Evolutionary conservation across 1,140 invertebrate genomes (phyloP), one percentile per base, ranked within the genome.

Genomic region (Prorops nasuta): DNA sequence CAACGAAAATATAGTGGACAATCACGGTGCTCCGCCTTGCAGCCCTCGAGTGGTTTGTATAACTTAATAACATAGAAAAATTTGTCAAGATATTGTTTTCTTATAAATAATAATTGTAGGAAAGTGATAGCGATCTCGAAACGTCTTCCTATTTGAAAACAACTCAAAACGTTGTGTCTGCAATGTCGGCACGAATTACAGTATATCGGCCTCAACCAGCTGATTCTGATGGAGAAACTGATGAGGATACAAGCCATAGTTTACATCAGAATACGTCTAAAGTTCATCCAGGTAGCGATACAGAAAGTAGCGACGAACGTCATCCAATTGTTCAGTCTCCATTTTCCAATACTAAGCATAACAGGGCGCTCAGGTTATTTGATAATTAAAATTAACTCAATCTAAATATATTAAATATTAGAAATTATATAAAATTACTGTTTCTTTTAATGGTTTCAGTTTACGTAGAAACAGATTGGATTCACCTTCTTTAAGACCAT

Each of bases 131-230:
- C 36, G 67, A 70, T 42, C 40, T 67, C 16, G 66, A 70, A 34
- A 70, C 67, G 18, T 69, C 64, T 0, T 69, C 56, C 15, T 70
- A 69, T 45, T 50, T 68, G n/a, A 64, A 68, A 52, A 53, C 66
- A 20, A 70, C 67, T 17, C 63, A 70, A 45, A 69, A 83, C 54
- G 85, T 84, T 10, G 85, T 87, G 46, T 83, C 82, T 18, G 83
- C 83, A 48, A 77, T 87, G 45, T 84, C 86, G 64, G 76, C 78
- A 43, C 67, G 74, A 16, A 65, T 80, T 17, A 77, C 73, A 0
- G 62, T 76, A 6, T 74, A 78, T 45, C 58, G 51, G 34, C 53
- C 58, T n/a, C 37, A 51, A 2, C 49, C 58, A 35, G 51, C 60
- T 15, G 64, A 69, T 36, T 69, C 67, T 21, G 67, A 67, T 28